Base-by-base conservation (phyloP, 1,140 invertebrate genomes). In the Lordiphosa clarofinis region DNA sequence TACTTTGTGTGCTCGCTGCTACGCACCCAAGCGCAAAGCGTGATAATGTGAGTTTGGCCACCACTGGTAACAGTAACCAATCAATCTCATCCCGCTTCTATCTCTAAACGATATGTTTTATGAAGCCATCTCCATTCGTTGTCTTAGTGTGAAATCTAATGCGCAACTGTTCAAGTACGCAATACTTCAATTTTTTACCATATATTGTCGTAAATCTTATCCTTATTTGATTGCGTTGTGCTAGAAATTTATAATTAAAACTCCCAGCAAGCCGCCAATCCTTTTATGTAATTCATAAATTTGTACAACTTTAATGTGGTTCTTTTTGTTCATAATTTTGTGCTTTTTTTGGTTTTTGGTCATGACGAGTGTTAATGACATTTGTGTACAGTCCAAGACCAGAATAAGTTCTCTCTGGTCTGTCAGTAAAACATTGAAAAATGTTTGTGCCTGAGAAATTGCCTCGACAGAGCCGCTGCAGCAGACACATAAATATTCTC, bases 401-500 rank as follows among this genome's bases (percentile, higher is more conserved):
- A 49, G 68, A 73, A 68, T 56, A 53, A 73, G 74, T 79, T 63
- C 40, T 63, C 40, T 50, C n/a, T 35, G 39, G 57, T 57, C 42
- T 54, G 54, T 64, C 42, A 35, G 40, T 21, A 56, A 56, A 49
- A 36, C 58, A 48, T 60, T 81, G 76, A 81, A 67, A 82, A 81
- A 81, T 81, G 76, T 81, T 81, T 76, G 68, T 67, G 62, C 71
- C 74, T 76, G 76, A 73, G 67, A 75, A 76, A 82, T 75, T 61
- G 59, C 58, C 13, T 79, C 50, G 38, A 53, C 66, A 49, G 58
- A 52, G 52, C 52, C 67, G 53, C 58, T 82, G 76, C 76, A 76
- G 55, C 54, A 84, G 76, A 84, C 76, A 69, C 78, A 82, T 82
- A 84, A 82, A 82, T 31, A 31, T 82, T 82, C 76, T 69, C 78